Evolutionary conservation across 2,113 vertebrate species (phyloP).

Genomic region (Micronisus gabar): DNA sequence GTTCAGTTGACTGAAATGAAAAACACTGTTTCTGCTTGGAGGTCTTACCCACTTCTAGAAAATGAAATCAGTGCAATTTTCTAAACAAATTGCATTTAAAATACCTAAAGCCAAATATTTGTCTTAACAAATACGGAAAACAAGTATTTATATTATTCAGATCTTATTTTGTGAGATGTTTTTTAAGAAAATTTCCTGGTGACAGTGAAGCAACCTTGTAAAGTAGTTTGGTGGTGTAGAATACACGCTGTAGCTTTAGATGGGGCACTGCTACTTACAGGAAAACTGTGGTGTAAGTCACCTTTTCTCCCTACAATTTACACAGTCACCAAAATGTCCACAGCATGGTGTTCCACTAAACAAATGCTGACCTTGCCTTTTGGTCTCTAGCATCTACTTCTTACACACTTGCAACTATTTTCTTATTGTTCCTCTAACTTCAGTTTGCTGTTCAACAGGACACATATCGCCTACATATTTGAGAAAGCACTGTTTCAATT

Average conservation of each 20-base stretch:
- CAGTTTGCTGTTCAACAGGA: background rate
- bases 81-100: background rate
- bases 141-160: background rate
- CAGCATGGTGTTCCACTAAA: background rate
- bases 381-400: background rate
- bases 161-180: background rate
- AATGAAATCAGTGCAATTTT: background rate
- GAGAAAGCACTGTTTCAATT: background rate
- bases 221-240: background rate
- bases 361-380: background rate
- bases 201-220: background rate
- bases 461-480: background rate
- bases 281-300: background rate
- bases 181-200: background rate
- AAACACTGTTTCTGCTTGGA: background rate
- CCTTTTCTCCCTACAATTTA: background rate
- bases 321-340: background rate
- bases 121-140: background rate
- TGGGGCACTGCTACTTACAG: background rate
- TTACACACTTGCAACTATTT: background rate
- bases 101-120: background rate
- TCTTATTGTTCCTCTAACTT: background rate
- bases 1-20: background rate
- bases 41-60: background rate
- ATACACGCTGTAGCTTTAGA: background rate